phyloP scores from a whole-genome alignment of 1,140 invertebrate species.

The Leptopilina boulardi region DNA sequence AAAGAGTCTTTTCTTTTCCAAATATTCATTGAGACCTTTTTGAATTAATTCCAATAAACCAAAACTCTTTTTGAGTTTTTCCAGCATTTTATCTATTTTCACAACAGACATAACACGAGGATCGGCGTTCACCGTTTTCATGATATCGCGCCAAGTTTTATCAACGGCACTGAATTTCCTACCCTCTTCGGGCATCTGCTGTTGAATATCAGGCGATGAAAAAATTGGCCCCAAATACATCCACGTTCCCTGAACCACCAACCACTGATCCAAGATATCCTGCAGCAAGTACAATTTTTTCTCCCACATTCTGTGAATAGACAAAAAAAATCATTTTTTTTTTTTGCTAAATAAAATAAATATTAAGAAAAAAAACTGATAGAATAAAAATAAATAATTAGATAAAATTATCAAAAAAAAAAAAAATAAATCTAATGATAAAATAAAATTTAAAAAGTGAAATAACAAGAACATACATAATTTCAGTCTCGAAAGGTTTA shows the following conservation, averaged over 20 bases:
- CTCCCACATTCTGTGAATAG: slow-evolving; percentile 82
- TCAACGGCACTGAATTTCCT: slow-evolving; percentile 91
- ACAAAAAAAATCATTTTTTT: slow-evolving; percentile 21
- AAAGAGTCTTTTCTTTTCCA: slow-evolving; percentile 96
- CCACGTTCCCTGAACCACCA: slow-evolving; percentile 97
- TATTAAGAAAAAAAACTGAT: background rate
- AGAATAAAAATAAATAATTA: background rate
- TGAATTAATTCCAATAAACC: slow-evolving; percentile 91
- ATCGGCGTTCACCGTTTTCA: slow-evolving; percentile 89
- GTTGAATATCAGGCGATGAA: slow-evolving; percentile 96
- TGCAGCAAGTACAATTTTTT: slow-evolving; percentile 84
- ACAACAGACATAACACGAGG: slow-evolving; percentile 88
- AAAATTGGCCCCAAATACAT: slow-evolving; percentile 98
- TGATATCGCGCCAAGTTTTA: slow-evolving; percentile 95
- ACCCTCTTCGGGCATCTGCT: slow-evolving; percentile 92
- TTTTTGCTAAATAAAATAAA: no score
- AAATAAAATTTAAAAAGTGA: no score
- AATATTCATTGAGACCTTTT: slow-evolving; percentile 94
- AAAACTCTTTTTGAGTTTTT: slow-evolving; percentile 91
- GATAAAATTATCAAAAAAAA: slow-evolving; percentile 17
- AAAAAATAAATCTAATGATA: no score
- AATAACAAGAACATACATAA: slow-evolving; percentile 78
- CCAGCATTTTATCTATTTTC: slow-evolving; percentile 95
- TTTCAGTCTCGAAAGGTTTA: slow-evolving; percentile 91
- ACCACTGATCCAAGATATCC: slow-evolving; percentile 95